Evolutionary conservation across 2,888 invertebrate genomes (phyloP).

Genomic region (Galeopsomyia nigrocyanea): DNA sequence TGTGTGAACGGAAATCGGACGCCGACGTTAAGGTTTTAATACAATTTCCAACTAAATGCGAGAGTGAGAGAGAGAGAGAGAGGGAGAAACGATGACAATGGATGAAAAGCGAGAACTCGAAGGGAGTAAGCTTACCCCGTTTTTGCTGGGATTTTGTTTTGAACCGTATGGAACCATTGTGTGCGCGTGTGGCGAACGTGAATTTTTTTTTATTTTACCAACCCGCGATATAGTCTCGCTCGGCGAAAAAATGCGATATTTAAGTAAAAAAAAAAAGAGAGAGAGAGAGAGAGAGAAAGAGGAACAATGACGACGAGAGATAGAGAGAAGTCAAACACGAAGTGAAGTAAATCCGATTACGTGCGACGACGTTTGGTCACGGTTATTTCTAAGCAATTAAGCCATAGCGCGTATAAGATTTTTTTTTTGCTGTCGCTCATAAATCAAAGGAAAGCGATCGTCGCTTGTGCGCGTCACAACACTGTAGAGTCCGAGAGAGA

Average conservation of each 20-base stretch:
- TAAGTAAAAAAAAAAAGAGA: neutral
- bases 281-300: neutral
- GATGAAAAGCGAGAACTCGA: conserved; percentile 40
- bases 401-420: neutral
- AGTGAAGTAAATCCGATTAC: conserved; percentile 19
- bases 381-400: conserved; percentile 37
- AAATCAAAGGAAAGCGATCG: too few relatives aligned
- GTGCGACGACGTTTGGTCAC: conserved; percentile 10
- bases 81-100: conserved; percentile 20
- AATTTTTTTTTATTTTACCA: conserved; percentile 26
- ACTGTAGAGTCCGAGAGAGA: too few relatives aligned
- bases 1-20: conserved; percentile 27
- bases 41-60: conserved; percentile 37
- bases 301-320: conserved; percentile 3
- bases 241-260: too few relatives aligned
- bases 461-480: too few relatives aligned
- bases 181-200: conserved; percentile 4
- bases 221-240: neutral
- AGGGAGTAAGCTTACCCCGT: conserved; percentile 51
- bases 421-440: too few relatives aligned
- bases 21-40: conserved; percentile 28
- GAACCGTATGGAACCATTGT: conserved; percentile 43
- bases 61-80: too few relatives aligned
- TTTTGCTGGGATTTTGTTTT: conserved; percentile 59
- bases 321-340: conserved; percentile 25